Evolutionary conservation across 2,888 invertebrate genomes (phyloP).

Genomic region (Erpobdella octoculata): DNA sequence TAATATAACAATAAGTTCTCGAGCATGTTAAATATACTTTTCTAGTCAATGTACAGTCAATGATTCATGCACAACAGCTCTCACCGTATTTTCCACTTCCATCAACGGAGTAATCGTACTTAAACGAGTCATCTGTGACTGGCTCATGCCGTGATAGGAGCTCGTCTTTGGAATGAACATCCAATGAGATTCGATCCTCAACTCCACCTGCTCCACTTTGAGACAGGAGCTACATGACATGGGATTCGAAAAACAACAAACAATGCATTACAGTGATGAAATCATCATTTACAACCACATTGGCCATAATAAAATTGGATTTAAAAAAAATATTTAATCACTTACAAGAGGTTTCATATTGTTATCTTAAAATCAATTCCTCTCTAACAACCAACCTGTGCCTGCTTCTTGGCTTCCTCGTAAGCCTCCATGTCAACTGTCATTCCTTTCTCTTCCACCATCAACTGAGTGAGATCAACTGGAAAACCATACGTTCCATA

Average conservation of each 20-base stretch:
- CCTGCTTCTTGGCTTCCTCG: conserved; percentile 81
- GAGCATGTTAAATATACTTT: too few relatives aligned
- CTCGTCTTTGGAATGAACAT: conserved; percentile 87
- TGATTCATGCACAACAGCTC: too few relatives aligned
- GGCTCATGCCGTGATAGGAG: conserved; percentile 71
- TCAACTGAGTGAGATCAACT: conserved; percentile 87
- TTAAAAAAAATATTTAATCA: too few relatives aligned
- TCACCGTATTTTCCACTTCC: conserved; percentile 66
- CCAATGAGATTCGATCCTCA: conserved; percentile 76
- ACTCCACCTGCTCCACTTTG: conserved; percentile 75
- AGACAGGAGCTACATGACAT: conserved; percentile 66
- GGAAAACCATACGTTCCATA: conserved; percentile 99
- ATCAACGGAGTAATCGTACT: conserved; percentile 73
- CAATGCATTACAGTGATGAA: too few relatives aligned
- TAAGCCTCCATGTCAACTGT: conserved; percentile 79
- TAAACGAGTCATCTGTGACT: conserved; percentile 79
- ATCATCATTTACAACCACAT: too few relatives aligned
- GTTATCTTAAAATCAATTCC: too few relatives aligned
- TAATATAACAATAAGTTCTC: too few relatives aligned
- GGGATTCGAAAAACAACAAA: too few relatives aligned
- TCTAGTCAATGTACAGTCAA: too few relatives aligned
- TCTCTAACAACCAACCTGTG: conserved; percentile 56
- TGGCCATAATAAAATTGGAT: too few relatives aligned
- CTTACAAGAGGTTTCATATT: too few relatives aligned
- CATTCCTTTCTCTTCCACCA: conserved; percentile 91